Percentiles rank a stretch among this genome's conserved stretches.
Evolutionary conservation across 2,113 vertebrate genomes (phyloP).

Genomic region (Clarias macrocephalus): DNA sequence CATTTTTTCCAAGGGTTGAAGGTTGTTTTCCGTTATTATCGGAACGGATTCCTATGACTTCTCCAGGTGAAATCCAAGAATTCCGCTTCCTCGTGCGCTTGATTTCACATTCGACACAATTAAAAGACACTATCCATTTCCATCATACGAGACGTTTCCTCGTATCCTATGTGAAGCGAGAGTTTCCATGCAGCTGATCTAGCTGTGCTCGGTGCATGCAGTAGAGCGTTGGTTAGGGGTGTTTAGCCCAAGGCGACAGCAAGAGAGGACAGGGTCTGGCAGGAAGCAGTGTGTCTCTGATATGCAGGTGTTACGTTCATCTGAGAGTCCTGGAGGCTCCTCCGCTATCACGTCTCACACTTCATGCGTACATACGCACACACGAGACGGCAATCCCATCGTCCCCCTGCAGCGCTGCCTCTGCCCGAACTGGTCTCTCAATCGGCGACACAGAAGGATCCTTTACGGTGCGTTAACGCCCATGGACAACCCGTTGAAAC

Average conservation of each 20-base stretch:
- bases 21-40: background rate
- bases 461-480: slow-evolving; percentile 9
- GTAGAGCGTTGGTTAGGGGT: slow-evolving; percentile 2
- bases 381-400: slow-evolving; percentile 16
- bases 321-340: slow-evolving; percentile 26
- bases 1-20: background rate
- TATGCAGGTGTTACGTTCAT: slow-evolving; percentile 39
- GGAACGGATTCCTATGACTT: background rate
- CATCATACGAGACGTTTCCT: slow-evolving; percentile 4
- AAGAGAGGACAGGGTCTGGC: slow-evolving; percentile 31
- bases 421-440: slow-evolving; percentile 21
- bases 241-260: slow-evolving; percentile 30
- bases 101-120: slow-evolving; percentile 1
- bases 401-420: slow-evolving; percentile 23
- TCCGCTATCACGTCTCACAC: slow-evolving; percentile 28
- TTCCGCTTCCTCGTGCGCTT: background rate
- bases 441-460: background rate
- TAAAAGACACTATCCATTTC: slow-evolving; percentile 26
- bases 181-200: background rate
- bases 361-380: slow-evolving; percentile 9
- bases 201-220: background rate
- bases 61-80: slow-evolving; percentile 29
- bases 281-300: slow-evolving; percentile 19
- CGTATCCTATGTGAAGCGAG: background rate
- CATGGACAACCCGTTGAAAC: slow-evolving; percentile 10